Evolutionary conservation across 2,888 invertebrate species (phyloP).

Genomic region (Norana najaformis): DNA sequence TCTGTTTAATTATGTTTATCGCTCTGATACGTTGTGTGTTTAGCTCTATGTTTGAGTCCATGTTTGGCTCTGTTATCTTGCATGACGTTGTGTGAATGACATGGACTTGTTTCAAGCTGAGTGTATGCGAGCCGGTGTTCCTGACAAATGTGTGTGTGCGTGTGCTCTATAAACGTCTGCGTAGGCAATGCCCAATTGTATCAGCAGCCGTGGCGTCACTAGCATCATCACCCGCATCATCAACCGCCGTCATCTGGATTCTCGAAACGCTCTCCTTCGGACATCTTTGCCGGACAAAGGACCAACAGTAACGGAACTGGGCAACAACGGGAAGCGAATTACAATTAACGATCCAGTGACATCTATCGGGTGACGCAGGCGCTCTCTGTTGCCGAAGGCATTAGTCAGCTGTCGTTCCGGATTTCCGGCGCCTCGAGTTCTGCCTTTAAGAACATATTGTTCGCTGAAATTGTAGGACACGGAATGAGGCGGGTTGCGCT

Average conservation of each 20-base stretch:
- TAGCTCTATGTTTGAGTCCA: no score
- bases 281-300: background rate
- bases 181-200: background rate
- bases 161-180: background rate
- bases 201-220: background rate
- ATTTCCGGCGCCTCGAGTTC: background rate
- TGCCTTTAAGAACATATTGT: background rate
- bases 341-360: background rate
- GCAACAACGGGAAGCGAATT: background rate
- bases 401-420: background rate
- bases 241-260: background rate
- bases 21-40: no score
- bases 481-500: background rate
- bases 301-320: background rate
- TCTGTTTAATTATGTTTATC: no score
- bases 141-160: no score
- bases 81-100: no score
- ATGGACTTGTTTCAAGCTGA: background rate
- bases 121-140: background rate
- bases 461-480: background rate
- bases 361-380: background rate
- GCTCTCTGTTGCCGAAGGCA: background rate
- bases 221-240: background rate
- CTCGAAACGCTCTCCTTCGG: no score
- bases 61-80: background rate